Evolutionary conservation across 2,888 invertebrate genomes (phyloP).

Genomic region (Hermaeophaga mercurialis): DNA sequence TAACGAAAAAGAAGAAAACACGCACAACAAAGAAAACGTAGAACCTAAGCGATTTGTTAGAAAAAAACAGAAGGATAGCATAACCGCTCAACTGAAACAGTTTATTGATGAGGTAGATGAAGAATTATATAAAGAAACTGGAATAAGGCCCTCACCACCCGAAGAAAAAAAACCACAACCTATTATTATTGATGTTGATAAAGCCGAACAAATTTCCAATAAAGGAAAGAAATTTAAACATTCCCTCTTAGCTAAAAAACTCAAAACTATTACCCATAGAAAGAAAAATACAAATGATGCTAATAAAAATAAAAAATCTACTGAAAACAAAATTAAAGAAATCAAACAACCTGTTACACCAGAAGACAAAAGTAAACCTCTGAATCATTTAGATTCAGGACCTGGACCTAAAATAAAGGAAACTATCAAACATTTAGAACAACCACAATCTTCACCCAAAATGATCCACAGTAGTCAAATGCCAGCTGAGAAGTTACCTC

Average conservation of each 20-base stretch:
- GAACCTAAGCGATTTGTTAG: conserved; percentile 35
- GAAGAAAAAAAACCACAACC: conserved; percentile 43
- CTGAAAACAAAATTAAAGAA: conserved; percentile 24
- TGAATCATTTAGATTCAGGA: conserved; percentile 24
- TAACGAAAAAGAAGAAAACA: conserved; percentile 44
- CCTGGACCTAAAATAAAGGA: conserved; percentile 58
- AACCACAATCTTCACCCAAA: conserved; percentile 52
- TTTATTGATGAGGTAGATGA: conserved; percentile 54
- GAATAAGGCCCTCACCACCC: conserved; percentile 40
- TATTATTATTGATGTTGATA: conserved; percentile 56
- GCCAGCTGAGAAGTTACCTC: conserved; percentile 70
- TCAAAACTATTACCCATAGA: conserved; percentile 45
- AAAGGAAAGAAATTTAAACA: conserved; percentile 45
- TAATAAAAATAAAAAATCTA: conserved; percentile 28
- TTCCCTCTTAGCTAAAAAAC: conserved; percentile 45
- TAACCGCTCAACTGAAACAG: conserved; percentile 52
- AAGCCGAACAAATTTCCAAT: conserved; percentile 52
- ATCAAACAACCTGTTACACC: conserved; percentile 8
- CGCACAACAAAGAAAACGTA: conserved; percentile 29
- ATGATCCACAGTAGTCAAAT: conserved; percentile 78
- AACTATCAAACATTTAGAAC: conserved; percentile 60
- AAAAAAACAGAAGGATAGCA: conserved; percentile 45
- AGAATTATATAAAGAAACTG: conserved; percentile 51
- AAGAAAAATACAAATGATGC: conserved; percentile 41
- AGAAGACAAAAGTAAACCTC: conserved; percentile 41